Evolutionary conservation across 2,113 vertebrate genomes (phyloP), one percentile per base, ranked within the genome.

Genomic region (Osmerus mordax): DNA sequence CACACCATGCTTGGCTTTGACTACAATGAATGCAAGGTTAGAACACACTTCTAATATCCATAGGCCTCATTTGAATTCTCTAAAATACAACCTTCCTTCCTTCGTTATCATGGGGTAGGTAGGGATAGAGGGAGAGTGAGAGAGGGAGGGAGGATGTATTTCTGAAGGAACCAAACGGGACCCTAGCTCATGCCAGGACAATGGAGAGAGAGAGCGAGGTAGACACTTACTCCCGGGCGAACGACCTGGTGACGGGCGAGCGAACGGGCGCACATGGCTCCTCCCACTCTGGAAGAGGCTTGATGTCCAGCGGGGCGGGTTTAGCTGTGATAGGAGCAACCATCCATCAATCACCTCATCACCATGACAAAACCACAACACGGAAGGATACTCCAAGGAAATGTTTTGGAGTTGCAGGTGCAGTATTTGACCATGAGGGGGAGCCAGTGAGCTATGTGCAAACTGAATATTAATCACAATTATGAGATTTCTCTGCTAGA

Each of bases 211-310:
- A 4, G 70, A 41, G 41, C 52, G 55, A 64, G 13, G 69, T 4
- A 9, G 75, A 89, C 69, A 97, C 97, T 96, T 94, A 99, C 97
- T 99, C 96, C 88, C 97, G 92, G 80, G 96, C 93, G 81, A 99
- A 99, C 79, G 95, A 95, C 87, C 95, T 93, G n/a, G 97, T 99
- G 86, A 98, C 96, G 2, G 97, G 97, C 53, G 97, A 99, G 86
- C 95, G 94, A 29, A 99, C 94, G 0, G 97, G 97, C 23, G 96
- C 95, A 69, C 92, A 94, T 60, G 96, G 88, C 88, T 99, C 97
- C 81, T 98, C 97, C 95, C 94, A 97, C 79, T 99, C 97, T 51
- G 95, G 88, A 74, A 98, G 72, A 62, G 96, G 94, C 88, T 96
- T 98, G 83, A 99, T 99, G 92, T 97, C 96, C 86, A 99, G 87